Evolutionary conservation across 1,140 invertebrate species (phyloP), one percentile per base, ranked within the genome.

Genomic region (Macrosteles quadrilineatus): DNA sequence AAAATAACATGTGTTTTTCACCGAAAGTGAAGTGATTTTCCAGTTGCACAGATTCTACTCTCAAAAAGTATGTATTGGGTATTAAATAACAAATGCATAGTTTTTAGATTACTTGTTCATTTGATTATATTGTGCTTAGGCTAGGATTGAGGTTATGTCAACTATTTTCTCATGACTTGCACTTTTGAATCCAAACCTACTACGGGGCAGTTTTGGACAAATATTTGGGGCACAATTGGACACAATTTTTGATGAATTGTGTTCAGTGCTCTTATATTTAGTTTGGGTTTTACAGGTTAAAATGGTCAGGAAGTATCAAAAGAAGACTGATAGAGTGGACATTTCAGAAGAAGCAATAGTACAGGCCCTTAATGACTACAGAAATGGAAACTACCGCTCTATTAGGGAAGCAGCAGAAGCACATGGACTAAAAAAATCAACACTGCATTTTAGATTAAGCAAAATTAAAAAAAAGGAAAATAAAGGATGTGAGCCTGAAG

Each of bases 131-230:
- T 72, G 73, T 74, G 73, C 69, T 71, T 71, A 72, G 55, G 25
- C 27, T 17, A 40, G 66, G 50, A 73, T 76, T 76, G 70, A 73
- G 69, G 72, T 74, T 73, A 71, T 73, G 59, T 66, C 32, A 66
- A 30, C 25, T 71, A 25, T 67, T 23, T 36, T 66, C 53, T 65
- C 40, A 65, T 32, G 32, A 65, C 31, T 65, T 25, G 17, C 21
- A 36, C 19, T 65, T 65, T 65, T 65, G 21, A 25, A 36, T 36
- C 63, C 29, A 65, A 65, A 31, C 19, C 63, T 32, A 30, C 63
- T 29, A 25, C 29, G 63, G 63, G 63, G 63, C 63, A 65, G 63
- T 65, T 65, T 65, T 65, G 30, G 63, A 65, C 63, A 30, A 65
- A 65, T 32, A 21, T 30, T 23, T 65, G 63, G 63, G 63, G 25